Percentiles rank a stretch among this genome's conserved stretches.
phyloP scores from a whole-genome alignment of 2,888 invertebrate species.

The Cryptosula pallasiana region DNA sequence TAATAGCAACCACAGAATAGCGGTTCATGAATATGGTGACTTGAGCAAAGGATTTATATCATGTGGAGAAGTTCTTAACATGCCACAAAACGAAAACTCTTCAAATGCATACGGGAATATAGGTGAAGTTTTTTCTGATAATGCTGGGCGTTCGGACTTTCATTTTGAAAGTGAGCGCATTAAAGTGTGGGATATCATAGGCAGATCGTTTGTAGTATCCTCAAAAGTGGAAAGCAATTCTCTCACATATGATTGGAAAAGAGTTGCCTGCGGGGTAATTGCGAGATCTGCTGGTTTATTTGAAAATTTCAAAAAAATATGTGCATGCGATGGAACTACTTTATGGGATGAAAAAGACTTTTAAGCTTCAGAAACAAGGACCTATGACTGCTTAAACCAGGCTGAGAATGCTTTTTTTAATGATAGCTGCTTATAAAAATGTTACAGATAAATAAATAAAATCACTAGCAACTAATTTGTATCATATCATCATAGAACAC shows the following conservation, averaged over 20 bases:
- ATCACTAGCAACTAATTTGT: too few species aligned
- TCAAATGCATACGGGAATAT: constrained; percentile 43
- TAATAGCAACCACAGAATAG: constrained; percentile 60
- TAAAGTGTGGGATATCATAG: constrained; percentile 60
- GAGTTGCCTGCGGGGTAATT: constrained; percentile 78
- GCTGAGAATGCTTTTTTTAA: too few species aligned
- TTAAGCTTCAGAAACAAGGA: too few species aligned
- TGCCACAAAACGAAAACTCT: too few species aligned
- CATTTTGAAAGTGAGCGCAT: constrained; percentile 61
- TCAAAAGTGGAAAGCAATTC: constrained; percentile 22
- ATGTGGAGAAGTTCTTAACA: not conserved
- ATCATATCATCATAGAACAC: too few species aligned
- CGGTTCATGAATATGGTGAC: constrained; percentile 70
- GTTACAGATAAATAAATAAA: too few species aligned
- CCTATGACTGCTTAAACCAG: too few species aligned
- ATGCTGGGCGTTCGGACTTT: constrained; percentile 65
- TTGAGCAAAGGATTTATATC: constrained; percentile 61
- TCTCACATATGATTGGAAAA: constrained; percentile 41
- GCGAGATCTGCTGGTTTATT: constrained; percentile 81
- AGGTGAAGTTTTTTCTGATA: constrained; percentile 62
- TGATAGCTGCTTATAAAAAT: too few species aligned
- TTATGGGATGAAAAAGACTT: constrained; percentile 71
- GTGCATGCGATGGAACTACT: constrained; percentile 82
- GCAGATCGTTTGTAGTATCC: constrained; percentile 68
- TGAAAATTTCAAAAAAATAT: constrained; percentile 79